phyloP scores from a whole-genome alignment of 1,140 invertebrate species.

The Pantala flavescens region DNA sequence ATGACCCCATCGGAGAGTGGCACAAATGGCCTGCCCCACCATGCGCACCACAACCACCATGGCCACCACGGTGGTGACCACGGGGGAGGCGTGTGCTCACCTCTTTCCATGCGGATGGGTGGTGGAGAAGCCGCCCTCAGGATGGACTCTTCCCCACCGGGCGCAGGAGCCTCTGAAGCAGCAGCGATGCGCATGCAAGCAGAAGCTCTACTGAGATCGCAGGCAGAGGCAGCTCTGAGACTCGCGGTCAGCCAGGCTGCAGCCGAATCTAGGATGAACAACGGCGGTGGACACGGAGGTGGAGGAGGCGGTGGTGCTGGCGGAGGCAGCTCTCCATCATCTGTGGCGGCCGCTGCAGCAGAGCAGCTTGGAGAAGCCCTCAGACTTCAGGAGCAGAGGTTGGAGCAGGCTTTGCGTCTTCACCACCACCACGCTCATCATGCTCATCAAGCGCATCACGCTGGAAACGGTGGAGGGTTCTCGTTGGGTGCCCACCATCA shows the following conservation, averaged over 20 bases:
- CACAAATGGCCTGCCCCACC: slow-evolving; percentile 39
- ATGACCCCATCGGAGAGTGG: slow-evolving; percentile 19
- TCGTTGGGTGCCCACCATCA: background rate
- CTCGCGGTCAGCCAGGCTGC: slow-evolving; percentile 51
- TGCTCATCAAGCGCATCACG: background rate
- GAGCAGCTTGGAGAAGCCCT: slow-evolving; percentile 52
- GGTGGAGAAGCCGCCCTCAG: background rate
- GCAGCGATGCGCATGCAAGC: slow-evolving; percentile 72
- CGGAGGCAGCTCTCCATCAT: background rate
- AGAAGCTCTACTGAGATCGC: slow-evolving; percentile 66
- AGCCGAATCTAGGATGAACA: slow-evolving; percentile 10
- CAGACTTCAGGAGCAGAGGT: slow-evolving; percentile 63
- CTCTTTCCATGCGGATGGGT: slow-evolving; percentile 23
- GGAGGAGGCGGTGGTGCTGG: slow-evolving; percentile 56
- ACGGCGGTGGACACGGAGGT: slow-evolving; percentile 59
- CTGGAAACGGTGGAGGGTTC: background rate
- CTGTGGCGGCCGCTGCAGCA: background rate
- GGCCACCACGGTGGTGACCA: slow-evolving; percentile 60
- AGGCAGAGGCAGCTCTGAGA: slow-evolving; percentile 69
- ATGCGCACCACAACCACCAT: slow-evolving; percentile 61
- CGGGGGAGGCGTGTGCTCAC: slow-evolving; percentile 43
- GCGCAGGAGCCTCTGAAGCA: slow-evolving; percentile 31
- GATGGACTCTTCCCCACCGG: background rate
- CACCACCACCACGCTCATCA: slow-evolving; percentile 49
- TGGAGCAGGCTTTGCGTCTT: slow-evolving; percentile 69